phyloP scores from a whole-genome alignment of 2,888 invertebrate genomes.

The Antheraea yamamai region DNA sequence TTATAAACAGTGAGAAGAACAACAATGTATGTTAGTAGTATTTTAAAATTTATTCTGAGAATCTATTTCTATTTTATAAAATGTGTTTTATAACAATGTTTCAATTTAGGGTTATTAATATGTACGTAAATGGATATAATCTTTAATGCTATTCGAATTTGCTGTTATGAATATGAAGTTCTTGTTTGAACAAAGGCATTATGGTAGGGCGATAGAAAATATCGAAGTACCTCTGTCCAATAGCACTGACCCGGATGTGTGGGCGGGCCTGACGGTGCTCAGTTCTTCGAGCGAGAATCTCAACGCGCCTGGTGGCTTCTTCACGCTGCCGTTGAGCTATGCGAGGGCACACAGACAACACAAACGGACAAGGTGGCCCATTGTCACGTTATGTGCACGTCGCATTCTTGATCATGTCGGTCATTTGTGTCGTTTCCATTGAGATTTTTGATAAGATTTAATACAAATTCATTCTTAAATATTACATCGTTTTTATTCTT shows the following conservation, averaged over 20 bases:
- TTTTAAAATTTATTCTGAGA: background rate
- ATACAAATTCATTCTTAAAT: background rate
- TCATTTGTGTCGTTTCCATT: constrained; percentile 37
- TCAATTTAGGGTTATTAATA: background rate
- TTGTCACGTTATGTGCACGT: constrained; percentile 67
- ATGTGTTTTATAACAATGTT: background rate
- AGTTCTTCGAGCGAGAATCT: constrained; percentile 86
- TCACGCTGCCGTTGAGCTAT: constrained; percentile 89
- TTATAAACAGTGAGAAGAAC: background rate
- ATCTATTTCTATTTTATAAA: background rate
- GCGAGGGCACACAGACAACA: constrained; percentile 89
- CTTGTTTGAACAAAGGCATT: background rate
- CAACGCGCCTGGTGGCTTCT: constrained; percentile 84
- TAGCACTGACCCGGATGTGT: constrained; percentile 66
- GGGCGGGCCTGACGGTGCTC: constrained; percentile 66
- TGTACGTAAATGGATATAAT: background rate
- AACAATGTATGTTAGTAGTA: background rate
- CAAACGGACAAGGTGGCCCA: constrained; percentile 89
- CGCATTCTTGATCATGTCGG: constrained; percentile 42
- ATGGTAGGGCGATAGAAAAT: background rate
- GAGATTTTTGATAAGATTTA: background rate
- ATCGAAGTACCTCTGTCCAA: constrained; percentile 43
- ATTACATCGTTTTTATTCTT: background rate
- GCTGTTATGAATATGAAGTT: background rate
- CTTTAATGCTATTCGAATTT: background rate